Evolutionary conservation across 2,888 invertebrate genomes (phyloP).

Genomic region (Griposia aprilina): DNA sequence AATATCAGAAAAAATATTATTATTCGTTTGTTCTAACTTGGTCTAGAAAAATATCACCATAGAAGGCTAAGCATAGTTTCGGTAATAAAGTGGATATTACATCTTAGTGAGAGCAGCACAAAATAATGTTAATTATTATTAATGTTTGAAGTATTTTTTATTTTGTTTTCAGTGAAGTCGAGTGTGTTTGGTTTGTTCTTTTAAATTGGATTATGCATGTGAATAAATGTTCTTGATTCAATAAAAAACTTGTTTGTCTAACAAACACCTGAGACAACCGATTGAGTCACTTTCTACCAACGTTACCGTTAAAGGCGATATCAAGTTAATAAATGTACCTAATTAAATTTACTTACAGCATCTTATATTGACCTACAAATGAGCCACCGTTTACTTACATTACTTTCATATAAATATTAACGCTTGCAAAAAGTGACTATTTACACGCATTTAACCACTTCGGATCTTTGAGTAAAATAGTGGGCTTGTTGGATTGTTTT

Average conservation of each 20-base stretch:
- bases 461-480: constrained; percentile 4
- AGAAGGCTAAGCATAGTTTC: constrained; percentile 27
- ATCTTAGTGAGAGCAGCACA: constrained; percentile 75
- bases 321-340: not conserved
- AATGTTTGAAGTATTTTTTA: constrained; percentile 81
- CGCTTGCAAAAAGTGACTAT: constrained; percentile 31
- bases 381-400: not conserved
- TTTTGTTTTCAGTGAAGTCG: constrained; percentile 82
- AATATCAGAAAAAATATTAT: constrained; percentile 26
- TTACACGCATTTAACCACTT: constrained; percentile 24
- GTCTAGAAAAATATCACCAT: constrained; percentile 6
- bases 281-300: constrained; percentile 36
- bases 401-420: not conserved
- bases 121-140: constrained; percentile 73
- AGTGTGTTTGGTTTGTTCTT: constrained; percentile 89
- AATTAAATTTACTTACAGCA: not conserved
- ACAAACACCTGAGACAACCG: constrained; percentile 53
- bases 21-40: constrained; percentile 38
- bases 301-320: not conserved
- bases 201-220: constrained; percentile 86
- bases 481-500: constrained; percentile 14
- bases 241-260: constrained; percentile 74
- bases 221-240: constrained; percentile 89
- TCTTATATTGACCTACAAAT: not conserved
- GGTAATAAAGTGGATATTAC: constrained; percentile 41